A percentile compares a stretch with the other conserved stretches of the same genome.
These are phyloP conservation scores for Argentina silus DNA, from an alignment of 2,797 vertebrate species.

Conservation along the genomic window DNA sequence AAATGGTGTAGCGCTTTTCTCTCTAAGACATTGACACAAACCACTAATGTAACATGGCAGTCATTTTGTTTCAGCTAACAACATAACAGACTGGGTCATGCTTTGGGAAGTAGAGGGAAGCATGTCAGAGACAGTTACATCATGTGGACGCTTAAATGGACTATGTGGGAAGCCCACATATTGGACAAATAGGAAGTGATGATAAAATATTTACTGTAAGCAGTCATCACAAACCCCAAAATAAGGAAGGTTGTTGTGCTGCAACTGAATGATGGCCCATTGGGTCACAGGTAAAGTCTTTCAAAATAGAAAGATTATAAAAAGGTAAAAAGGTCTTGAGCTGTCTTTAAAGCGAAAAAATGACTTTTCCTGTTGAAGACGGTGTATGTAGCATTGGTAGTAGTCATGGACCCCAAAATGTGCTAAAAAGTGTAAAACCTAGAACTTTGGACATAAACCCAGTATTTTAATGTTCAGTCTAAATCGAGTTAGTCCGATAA, in stretches of 20 bases:
- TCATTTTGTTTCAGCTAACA: not conserved
- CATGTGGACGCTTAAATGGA: not conserved
- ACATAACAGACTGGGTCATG: not conserved
- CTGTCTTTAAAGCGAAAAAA: too few species aligned
- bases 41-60: constrained; percentile 4
- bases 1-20: not conserved
- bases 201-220: not conserved
- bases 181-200: not conserved
- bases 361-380: too few species aligned
- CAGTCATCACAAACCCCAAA: not conserved
- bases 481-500: too few species aligned
- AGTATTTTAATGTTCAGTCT: too few species aligned
- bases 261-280: constrained; percentile 24
- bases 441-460: too few species aligned
- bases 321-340: constrained; percentile 38
- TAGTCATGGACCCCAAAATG: too few species aligned
- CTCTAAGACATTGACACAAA: not conserved
- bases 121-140: constrained; percentile 3
- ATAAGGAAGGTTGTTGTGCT: constrained; percentile 25
- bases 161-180: not conserved
- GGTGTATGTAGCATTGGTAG: too few species aligned
- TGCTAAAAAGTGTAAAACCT: too few species aligned
- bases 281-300: constrained; percentile 40
- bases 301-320: constrained; percentile 37
- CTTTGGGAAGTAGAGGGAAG: not conserved